Base-by-base conservation (phyloP, 2,113 vertebrate genomes). In the Peromyscus polionotus region DNA sequence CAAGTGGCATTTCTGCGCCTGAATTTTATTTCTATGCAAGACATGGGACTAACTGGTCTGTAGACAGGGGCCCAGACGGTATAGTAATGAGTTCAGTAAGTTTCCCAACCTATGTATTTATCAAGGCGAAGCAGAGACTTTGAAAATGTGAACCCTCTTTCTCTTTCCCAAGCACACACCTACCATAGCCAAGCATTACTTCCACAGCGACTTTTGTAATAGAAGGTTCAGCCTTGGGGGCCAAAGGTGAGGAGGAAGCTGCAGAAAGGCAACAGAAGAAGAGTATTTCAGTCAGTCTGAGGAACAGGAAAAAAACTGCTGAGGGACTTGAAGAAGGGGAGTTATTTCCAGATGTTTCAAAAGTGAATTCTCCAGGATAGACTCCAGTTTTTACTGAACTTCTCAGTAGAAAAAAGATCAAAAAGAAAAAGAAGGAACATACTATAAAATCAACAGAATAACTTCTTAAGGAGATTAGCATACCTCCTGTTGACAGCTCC, bases 301-400 rank as follows among this genome's bases (percentile, higher is more conserved):
- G 48, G 63, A 89, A 84, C 24, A 12, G 16, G 28, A 67, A 28
- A 91, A 91, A 96, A 88, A 81, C 42, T 61, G 0, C 76, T 88
- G 63, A 85, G 75, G 48, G 67, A 11, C 33, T 26, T 61, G 75
- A 92, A 92, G 16, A 75, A 75, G 87, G 48, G 48, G 63, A 90
- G 77, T 89, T 89, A 91, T 89, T 95, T 96, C 93, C 81, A 97
- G 88, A 91, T 96, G 86, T 87, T 95, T 87, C 77, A 83, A 90
- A 93, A 92, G 76, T 51, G 39, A 91, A 42, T 33, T 94, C 48
- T 88, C 59, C 59, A 59, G 68, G 10, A 48, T 54, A 16, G 42
- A 73, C 13, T 76, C 51, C 11, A 61, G 36, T 86, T 81, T 93
- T 94, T 68, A 57, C 45, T 61, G n/a, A 51, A 45, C 88, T 90